Evolutionary conservation across 2,888 invertebrate genomes (phyloP), one percentile per base, ranked within the genome.

Genomic region (Andrena bucephala): DNA sequence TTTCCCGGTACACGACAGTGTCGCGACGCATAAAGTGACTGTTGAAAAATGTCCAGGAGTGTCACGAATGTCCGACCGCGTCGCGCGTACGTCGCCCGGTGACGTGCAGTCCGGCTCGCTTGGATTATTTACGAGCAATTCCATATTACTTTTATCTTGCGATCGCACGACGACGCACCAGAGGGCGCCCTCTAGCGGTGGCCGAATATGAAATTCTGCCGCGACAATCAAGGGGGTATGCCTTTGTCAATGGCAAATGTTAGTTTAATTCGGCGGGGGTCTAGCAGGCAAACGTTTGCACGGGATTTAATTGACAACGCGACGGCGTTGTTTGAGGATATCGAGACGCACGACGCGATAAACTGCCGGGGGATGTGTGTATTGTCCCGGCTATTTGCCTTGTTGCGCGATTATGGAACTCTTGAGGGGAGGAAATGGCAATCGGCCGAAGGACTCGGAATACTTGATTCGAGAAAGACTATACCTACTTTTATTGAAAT

Each of bases 31-130:
- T 31, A 75, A 83, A 76, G 54, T 67, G 75, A 76, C 73, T 63
- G 69, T 52, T 81, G 85, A 84, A 85, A 81, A 81, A 81, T 74
- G 68, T 74, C 65, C 81, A 42, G 10, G 65, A 5, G 70, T 54
- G 74, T 78, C 81, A 78, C 81, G 81, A 75, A 72, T 63, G 68
- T 67, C 48, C 54, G 27, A 70, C 27, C 27, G 48, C 6, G 50
- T 27, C 16, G 59, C 66, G 57, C 42, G 24, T 57, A n/a, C 48
- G 36, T 29, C 59, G 16, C 16, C 57, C 7, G 29, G 27, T 24
- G 13, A 65, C 69, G 66, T 57, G 62, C 62, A 68, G 24, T n/a
- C 33, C 52, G 48, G 33, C 54, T 36, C 16, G 31, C 16, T n/a
- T 77, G 69, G 63, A 72, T 77, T 81, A 81, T 77, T 81, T 77